A percentile compares a stretch with the other conserved stretches of the same genome.
phyloP scores from a whole-genome alignment of 2,888 invertebrate species.

The Argyresthia albistria region DNA sequence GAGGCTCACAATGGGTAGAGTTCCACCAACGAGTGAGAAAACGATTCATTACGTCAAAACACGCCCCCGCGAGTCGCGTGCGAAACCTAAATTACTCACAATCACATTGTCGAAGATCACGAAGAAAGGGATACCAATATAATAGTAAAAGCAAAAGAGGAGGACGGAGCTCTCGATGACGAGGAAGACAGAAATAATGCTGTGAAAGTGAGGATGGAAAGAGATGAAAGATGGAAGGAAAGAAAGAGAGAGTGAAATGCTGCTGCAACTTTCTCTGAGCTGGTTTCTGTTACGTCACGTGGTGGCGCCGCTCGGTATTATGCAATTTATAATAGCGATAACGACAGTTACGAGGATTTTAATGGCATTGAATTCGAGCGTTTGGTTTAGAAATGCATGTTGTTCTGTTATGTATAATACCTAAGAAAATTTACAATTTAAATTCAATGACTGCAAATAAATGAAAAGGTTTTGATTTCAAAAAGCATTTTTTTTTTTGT shows the following conservation, averaged over 20 bases:
- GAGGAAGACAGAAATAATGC: conserved; percentile 25
- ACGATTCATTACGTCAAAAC: conserved; percentile 51
- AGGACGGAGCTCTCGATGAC: conserved; percentile 7
- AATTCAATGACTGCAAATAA: no score
- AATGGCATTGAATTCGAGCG: conserved; percentile 58
- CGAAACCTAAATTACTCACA: conserved; percentile 44
- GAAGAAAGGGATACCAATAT: conserved; percentile 36
- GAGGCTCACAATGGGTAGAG: no score
- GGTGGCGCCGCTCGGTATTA: conserved; percentile 34
- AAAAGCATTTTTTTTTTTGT: no score
- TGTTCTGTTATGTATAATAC: neutral
- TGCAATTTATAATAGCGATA: conserved; percentile 36
- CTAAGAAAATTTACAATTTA: no score
- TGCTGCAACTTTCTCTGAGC: conserved; percentile 65
- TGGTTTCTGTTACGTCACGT: conserved; percentile 62
- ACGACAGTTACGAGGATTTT: conserved; percentile 42
- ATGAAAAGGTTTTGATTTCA: no score
- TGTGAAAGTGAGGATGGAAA: conserved; percentile 23
- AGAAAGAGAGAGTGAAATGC: conserved; percentile 63
- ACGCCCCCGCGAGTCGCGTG: conserved; percentile 45
- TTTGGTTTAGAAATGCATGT: conserved; percentile 21
- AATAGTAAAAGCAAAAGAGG: conserved; percentile 27
- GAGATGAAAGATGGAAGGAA: conserved; percentile 40
- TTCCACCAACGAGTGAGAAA: conserved; percentile 32
- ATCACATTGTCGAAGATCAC: conserved; percentile 36